Evolutionary conservation across 2,888 invertebrate genomes (phyloP), one percentile per base, ranked within the genome.

Genomic region (Temnothorax ravouxi): DNA sequence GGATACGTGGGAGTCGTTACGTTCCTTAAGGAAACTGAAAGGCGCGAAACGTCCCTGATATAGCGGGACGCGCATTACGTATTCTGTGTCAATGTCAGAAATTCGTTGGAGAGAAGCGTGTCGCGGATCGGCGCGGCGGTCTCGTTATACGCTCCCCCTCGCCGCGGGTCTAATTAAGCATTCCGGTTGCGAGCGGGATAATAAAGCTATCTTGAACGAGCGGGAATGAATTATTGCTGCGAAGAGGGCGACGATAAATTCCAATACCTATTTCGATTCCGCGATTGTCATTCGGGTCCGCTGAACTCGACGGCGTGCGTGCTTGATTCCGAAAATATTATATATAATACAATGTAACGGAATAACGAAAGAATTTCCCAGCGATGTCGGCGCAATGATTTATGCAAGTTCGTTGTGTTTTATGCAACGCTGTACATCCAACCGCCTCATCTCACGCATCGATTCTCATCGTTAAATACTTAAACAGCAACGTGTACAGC

Each of bases 81-180:
- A 84, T 83, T 80, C 69, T 47, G 83, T 84, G 80, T 84, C 81
- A 84, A 71, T 84, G 83, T 71, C 38, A 54, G 62, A 84, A 80
- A 71, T 82, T 79, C n/a, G 47, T 34, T 54, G 29, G 56, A 54
- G 29, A 72, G 11, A 72, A 44, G 18, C n/a, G 66, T 34, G 62
- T 62, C 34, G 67, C 15, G 11, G 13, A 61, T 56, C 41, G 18
- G 13, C 25, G 9, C 21, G 21, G 9, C n/a, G 21, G 44, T 34
- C 79, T 79, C 74, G 56, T 47, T 56, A 44, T 56, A 44, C 11
- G 3, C n/a, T 18, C 50, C 54, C n/a, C 50, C 52, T 54, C 1
- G 11, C 47, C 47, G 59, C 8, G 56, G 34, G 59, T 34, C 79
- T 74, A 34, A 79, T 79, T 74, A 56, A 72, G 44, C 44, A 74